phyloP scores from a whole-genome alignment of 2,113 vertebrate species.

The Hyperoodon ampullatus region DNA sequence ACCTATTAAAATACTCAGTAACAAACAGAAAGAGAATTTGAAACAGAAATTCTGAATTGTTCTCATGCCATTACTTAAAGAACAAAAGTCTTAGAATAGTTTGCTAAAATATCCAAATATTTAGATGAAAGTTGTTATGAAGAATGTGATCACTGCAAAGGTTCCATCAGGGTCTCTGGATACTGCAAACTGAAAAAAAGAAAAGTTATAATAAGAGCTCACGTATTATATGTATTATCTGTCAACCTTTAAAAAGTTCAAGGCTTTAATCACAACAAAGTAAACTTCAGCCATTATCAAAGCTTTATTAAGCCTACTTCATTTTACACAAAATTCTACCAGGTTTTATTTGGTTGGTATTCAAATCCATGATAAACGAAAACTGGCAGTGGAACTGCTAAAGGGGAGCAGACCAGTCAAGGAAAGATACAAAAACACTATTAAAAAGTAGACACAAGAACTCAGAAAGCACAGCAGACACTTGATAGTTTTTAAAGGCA shows the following conservation, averaged over 20 bases:
- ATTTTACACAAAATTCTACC: conserved; percentile 37
- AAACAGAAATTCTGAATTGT: conserved; percentile 27
- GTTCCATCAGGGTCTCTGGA: background rate
- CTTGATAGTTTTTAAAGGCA: background rate
- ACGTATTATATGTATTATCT: background rate
- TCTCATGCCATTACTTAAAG: background rate
- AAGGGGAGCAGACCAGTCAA: background rate
- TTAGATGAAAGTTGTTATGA: background rate
- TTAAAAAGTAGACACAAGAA: background rate
- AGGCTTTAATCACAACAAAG: conserved; percentile 26
- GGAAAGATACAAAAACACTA: background rate
- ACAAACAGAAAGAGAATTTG: background rate
- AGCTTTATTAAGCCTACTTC: background rate
- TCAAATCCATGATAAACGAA: background rate
- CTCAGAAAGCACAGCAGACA: background rate
- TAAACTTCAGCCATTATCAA: background rate
- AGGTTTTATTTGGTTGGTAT: background rate
- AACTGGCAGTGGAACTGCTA: background rate
- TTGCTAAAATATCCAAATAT: conserved; percentile 51
- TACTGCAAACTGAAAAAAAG: background rate
- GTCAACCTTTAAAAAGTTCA: conserved; percentile 9
- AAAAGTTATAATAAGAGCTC: background rate
- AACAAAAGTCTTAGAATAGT: conserved; percentile 2
- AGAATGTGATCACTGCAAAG: background rate
- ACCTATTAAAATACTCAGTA: background rate